Evolutionary conservation across 2,113 vertebrate genomes (phyloP).

Genomic region (Falco punctatus): DNA sequence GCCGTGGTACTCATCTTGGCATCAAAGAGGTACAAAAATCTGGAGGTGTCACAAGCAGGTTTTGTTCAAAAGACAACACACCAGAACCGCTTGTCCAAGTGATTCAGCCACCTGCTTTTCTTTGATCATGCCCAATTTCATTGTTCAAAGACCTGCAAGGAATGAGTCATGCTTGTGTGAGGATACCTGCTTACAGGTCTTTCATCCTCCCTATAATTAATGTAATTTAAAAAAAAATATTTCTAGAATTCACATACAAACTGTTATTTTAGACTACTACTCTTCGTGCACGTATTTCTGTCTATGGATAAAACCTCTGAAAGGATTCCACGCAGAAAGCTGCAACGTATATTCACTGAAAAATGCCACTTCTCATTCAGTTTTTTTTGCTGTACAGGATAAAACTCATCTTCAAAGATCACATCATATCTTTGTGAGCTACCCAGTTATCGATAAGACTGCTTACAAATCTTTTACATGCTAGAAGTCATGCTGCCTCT

Average conservation of each 20-base stretch:
- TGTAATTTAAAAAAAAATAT: background rate
- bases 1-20: background rate
- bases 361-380: background rate
- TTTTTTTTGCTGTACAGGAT: background rate
- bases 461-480: background rate
- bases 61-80: background rate
- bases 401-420: background rate
- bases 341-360: background rate
- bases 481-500: background rate
- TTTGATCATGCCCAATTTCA: background rate
- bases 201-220: slow-evolving; percentile 39
- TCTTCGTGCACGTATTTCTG: background rate
- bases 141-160: slow-evolving; percentile 5
- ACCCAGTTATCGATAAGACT: background rate
- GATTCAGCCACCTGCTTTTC: slow-evolving; percentile 33
- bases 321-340: background rate
- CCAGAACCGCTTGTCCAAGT: background rate
- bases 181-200: slow-evolving; percentile 3
- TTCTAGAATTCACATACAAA: background rate
- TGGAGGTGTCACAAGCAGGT: background rate
- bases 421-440: background rate
- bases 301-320: background rate
- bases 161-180: slow-evolving; percentile 34
- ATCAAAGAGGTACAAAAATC: background rate
- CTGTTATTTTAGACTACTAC: background rate